Conservation (phyloP, 2,888 invertebrate species). For the Candidula unifasciata region DNA sequence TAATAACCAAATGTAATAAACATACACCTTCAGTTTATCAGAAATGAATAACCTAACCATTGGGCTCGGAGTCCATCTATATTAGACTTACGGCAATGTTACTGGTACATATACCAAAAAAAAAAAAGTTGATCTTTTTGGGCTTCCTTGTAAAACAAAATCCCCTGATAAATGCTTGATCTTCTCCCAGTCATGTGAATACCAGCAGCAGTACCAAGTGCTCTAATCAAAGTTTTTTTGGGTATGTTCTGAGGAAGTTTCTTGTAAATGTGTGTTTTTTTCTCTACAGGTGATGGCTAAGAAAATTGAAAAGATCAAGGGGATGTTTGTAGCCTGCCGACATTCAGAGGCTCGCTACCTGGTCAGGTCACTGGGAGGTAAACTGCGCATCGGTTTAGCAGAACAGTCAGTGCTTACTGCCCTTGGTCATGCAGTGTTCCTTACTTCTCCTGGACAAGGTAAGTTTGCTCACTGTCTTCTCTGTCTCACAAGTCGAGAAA, state of each 20-base stretch:
- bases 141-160: too few relatives aligned
- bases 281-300: constrained; percentile 80
- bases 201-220: not conserved
- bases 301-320: constrained; percentile 93
- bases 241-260: not conserved
- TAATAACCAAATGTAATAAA: too few relatives aligned
- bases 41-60: too few relatives aligned
- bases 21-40: too few relatives aligned
- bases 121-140: too few relatives aligned
- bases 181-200: too few relatives aligned
- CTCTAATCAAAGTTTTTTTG: not conserved
- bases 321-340: constrained; percentile 93
- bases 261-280: not conserved
- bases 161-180: too few relatives aligned
- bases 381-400: constrained; percentile 95
- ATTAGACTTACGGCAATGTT: too few relatives aligned
- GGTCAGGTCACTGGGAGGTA: constrained; percentile 93
- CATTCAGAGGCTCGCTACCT: constrained; percentile 90
- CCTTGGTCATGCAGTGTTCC: constrained; percentile 89
- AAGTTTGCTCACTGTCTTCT: not conserved
- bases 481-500: not conserved
- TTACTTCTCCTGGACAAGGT: constrained; percentile 86
- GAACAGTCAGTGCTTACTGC: constrained; percentile 96
- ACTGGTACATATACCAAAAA: too few relatives aligned
- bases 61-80: too few relatives aligned